Base-by-base conservation (phyloP, 2,888 invertebrate genomes). In the Cataglyphis livida region DNA sequence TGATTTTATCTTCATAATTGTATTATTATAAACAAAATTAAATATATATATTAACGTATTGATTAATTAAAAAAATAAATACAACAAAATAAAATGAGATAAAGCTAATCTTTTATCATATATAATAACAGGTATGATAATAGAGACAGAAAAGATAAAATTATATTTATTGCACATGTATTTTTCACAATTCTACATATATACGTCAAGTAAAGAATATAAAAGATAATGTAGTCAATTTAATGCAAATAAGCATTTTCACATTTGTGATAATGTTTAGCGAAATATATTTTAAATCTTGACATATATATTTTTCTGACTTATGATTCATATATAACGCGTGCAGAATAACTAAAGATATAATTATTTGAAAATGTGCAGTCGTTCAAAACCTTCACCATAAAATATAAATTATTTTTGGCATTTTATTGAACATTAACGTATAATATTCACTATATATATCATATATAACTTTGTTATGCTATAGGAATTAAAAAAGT, bases 231-330 rank as follows among this genome's bases (percentile, higher is more conserved):
- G 54, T 38, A 54, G 18, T 75, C 44, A 62, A 35, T 18, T 48
- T 21, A 21, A 21, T n/a, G 7, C 18, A 44, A 44, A 75, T 32
- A 35, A 48, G 15, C 10, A 9, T 10, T 9, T 48, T 21, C n/a
- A 12, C 35, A 62, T 64, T 75, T 25, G 25, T 48, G 3, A 62
- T 18, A 74, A 61, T 15, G n/a, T 61, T 73, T 61, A 73, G 15
- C 41, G 10, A 38, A 59, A 41, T 74, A 62, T 15, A 74, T 74
- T 75, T 75, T n/a, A 35, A 65, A 48, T 48, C 15, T 65, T 65
- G 18, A 65, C 51, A 28, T 21, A 21, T 44, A 41, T 48, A 4
- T 51, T n/a, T 25, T 18, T 18, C 21, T 25, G 25, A 18, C 9
- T 35, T 25, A 25, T 21, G 18, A 62, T 51, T 75, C 7, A 18